Base-by-base conservation (phyloP, 1,140 invertebrate genomes). In the Aethina tumida region DNA sequence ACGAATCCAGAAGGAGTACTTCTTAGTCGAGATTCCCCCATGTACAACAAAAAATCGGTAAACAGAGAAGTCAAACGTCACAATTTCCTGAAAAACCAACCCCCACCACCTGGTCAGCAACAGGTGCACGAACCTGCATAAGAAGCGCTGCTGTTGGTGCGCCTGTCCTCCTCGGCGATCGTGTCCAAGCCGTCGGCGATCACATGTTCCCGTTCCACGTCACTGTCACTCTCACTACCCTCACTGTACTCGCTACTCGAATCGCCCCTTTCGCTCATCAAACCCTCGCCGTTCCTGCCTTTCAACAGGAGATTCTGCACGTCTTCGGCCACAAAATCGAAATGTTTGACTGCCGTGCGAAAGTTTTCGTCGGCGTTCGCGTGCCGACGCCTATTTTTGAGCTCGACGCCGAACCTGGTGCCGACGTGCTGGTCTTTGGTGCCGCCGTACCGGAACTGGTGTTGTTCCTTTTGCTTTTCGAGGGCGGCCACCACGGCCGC, bases 161-260 rank as follows among this genome's bases (percentile, higher is more conserved):
- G 36, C 31, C 51, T 35, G 20, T 56, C 53, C 40, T 62, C 59
- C 36, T 62, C 59, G 5, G 59, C 49, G 28, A 62, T 62, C 9
- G 59, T 62, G 12, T 52, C 53, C 32, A 62, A 38, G 14, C 56
- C 58, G 17, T 45, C 47, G 25, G 52, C 44, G 13, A 58, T 45
- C 20, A 52, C 39, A 32, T 55, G 51, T 27, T 60, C 55, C 9
- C 49, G 35, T 21, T 50, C 55, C 7, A 44, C 50, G 10, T 55
- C 52, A 39, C 35, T 45, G 25, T 43, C 34, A 41, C 38, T 47
- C 20, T 41, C 41, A 43, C 43, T 49, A 30, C 45, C 42, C 26
- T 35, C 39, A 10, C 44, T 38, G 8, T 41, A 37, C 4, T 33
- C 37, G 19, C 37, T 49, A 21, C 52, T 43, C 5, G 45, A 39